Conservation (phyloP, 2,113 vertebrate genomes). For the Sturnira hondurensis region DNA sequence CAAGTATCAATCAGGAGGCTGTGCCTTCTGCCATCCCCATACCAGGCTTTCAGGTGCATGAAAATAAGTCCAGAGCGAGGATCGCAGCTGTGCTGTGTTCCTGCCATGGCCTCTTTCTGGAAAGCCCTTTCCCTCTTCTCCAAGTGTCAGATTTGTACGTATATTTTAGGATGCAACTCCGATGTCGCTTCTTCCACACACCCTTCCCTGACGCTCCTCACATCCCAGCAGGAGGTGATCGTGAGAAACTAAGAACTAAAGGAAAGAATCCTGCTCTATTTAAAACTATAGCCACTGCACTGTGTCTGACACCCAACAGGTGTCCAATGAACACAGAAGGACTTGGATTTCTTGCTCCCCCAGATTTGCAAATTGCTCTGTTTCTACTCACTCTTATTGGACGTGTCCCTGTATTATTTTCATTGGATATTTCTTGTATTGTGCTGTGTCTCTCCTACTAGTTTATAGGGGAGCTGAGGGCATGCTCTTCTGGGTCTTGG, state of each 20-base stretch:
- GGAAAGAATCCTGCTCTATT: not conserved
- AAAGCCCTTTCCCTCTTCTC: not conserved
- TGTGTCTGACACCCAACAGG: not conserved
- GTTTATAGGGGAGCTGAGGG: not conserved
- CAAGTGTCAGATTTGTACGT: constrained; percentile 24
- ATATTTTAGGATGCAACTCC: not conserved
- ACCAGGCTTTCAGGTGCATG: not conserved
- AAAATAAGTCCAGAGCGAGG: constrained; percentile 12
- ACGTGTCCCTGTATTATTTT: not conserved
- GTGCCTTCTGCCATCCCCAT: not conserved
- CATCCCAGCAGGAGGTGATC: not conserved
- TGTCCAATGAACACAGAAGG: not conserved
- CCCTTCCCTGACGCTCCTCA: not conserved
- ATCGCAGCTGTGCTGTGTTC: not conserved
- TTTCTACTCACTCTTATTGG: not conserved
- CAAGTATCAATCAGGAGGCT: not conserved
- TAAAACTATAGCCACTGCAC: too few relatives aligned
- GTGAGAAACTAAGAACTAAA: not conserved
- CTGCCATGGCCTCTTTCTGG: not conserved
- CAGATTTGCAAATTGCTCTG: not conserved
- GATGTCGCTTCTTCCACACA: not conserved
- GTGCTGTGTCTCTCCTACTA: not conserved
- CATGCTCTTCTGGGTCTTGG: not conserved
- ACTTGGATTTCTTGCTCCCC: not conserved
- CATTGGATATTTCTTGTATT: not conserved